phyloP scores from a whole-genome alignment of 2,113 vertebrate genomes.

The Bujurquina vittata region DNA sequence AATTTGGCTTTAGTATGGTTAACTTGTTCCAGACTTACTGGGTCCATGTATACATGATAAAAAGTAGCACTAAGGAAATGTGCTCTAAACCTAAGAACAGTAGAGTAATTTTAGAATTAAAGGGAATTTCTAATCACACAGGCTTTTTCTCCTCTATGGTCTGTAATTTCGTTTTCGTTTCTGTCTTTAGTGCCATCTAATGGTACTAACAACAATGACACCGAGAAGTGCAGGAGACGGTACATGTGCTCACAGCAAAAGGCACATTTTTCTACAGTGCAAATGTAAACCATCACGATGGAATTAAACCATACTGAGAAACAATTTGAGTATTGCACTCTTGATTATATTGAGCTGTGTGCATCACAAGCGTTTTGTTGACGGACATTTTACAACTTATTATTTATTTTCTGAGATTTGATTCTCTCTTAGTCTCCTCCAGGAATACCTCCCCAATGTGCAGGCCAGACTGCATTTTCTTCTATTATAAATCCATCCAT shows the following conservation, averaged over 20 bases:
- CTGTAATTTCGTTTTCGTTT: not conserved
- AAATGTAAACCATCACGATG: not conserved
- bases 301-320: not conserved
- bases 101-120: not conserved
- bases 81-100: not conserved
- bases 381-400: not conserved
- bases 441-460: not conserved
- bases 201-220: not conserved
- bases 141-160: slow-evolving; percentile 77
- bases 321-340: not conserved
- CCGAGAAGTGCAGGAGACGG: not conserved
- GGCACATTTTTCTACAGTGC: not conserved
- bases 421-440: not conserved
- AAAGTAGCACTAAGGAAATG: not conserved
- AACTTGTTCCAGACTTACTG: not conserved
- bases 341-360: no score
- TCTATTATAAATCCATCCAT: not conserved
- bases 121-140: not conserved
- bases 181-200: not conserved
- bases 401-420: not conserved
- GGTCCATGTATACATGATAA: not conserved
- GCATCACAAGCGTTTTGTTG: not conserved
- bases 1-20: not conserved
- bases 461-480: not conserved
- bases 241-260: no score